Evolutionary conservation across 2,113 vertebrate species (phyloP), one percentile per base, ranked within the genome.

Genomic region (Brienomyrus longianalis): DNA sequence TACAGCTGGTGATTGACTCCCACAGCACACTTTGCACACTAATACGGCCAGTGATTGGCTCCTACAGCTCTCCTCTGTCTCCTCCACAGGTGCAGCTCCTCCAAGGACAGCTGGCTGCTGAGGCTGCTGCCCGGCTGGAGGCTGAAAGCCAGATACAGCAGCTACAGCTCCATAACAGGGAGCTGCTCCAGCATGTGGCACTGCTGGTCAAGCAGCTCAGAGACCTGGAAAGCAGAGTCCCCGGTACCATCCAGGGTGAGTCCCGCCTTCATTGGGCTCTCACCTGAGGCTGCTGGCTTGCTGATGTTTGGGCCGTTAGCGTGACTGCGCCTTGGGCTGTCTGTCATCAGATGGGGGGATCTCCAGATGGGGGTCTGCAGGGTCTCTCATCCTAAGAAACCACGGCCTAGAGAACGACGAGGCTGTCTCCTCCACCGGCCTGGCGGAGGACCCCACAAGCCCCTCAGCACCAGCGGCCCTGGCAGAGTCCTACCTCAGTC

Each of bases 351-450:
- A 91, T 90, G 95, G 93, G 35, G 91, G 83, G 9, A 92, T 92
- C 31, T 95, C 95, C 4, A 83, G 94, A 9, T 93, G 96, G 94
- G 95, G 93, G 89, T 88, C 95, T 10, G 90, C 96, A 0, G 92
- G 96, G 52, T 96, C 97, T 5, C 95, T 97, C 87, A 97, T 96
- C 93, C 92, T 97, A 93, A 97, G 96, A 95, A 97, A 97, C 92
- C 96, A 96, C 95, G 96, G 93, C 91, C 92, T 96, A 89, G 94
- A 94, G 1, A 54, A 93, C 89, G 95, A 95, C 80, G 93, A 95
- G 91, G 96, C 96, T 0, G 92, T 95, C 10, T 27, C 62, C 94
- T 96, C 96, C 92, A 97, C 97, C 89, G 96, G 91, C 0, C 96
- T 96, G 0, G 94, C 96, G 48, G 96, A 94, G 88, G 88, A 93